Base-by-base conservation (phyloP, 2,113 vertebrate species). In the Eurypyga helias region DNA sequence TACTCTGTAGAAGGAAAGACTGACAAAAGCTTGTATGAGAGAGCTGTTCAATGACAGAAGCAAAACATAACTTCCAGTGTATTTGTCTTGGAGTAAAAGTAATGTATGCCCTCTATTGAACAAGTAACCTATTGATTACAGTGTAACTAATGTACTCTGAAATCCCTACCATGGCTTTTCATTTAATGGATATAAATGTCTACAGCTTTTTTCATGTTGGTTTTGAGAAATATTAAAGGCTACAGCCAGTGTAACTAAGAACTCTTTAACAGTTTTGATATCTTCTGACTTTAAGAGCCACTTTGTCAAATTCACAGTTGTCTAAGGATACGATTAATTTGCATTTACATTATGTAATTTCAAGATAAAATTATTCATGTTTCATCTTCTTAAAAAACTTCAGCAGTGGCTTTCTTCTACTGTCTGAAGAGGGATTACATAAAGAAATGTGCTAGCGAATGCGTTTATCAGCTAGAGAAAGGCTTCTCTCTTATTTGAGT, bases 121-220 rank as follows among this genome's bases (percentile, higher is more conserved):
- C 75, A 55, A 17, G 75, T 72, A 71, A 96, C 92, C 87, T 91
- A 84, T 90, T 36, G 96, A 97, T 91, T 94, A 41, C 41, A 14
- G 17, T 14, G 7, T 28, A 41, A 36, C 48, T 19, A 38, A 5
- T 6, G 41, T 17, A 20, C 55, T 60, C 89, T 71, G 49, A 58
- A 9, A 51, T 18, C 6, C 70, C 45, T 24, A 9, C 49, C 23
- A n/a, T 60, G 69, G 21, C 93, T 90, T 81, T 85, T 83, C 62
- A 21, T 78, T 85, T 87, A 83, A 92, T 62, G 73, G 94, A 62
- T 60, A 77, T 89, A 75, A 67, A 71, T 61, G 64, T 66, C 58
- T 84, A 34, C 11, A 36, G 82, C 78, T 77, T 90, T 86, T 66
- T 87, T 91, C 34, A 4, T 24, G 49, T 25, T 95, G 55, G 29